Conservation (phyloP, 2,113 vertebrate genomes). For the Oreochromis aureus region DNA sequence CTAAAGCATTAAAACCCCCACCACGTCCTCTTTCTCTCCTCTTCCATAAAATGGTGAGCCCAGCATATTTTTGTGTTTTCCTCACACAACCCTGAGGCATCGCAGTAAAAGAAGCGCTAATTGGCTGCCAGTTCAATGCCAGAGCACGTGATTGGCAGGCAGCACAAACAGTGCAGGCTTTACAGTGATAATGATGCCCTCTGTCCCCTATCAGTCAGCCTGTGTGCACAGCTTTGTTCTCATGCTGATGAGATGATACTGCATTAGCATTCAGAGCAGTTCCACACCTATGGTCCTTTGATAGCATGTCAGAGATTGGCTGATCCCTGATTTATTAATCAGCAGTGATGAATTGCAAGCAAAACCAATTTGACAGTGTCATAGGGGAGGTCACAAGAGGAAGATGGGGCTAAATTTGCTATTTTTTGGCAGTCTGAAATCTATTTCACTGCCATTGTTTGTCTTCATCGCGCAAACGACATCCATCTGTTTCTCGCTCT, state of each 20-base stretch:
- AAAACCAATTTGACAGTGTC: conserved; percentile 17
- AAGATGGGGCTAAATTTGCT: not conserved
- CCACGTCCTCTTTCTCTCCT: not conserved
- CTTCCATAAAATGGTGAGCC: not conserved
- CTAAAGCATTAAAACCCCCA: not conserved
- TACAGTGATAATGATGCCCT: not conserved
- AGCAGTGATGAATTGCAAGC: conserved; percentile 30
- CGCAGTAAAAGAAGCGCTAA: conserved; percentile 4
- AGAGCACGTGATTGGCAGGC: conserved; percentile 4
- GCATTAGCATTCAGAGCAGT: conserved; percentile 35
- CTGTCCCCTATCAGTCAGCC: not conserved
- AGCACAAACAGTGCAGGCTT: not conserved
- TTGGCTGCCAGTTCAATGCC: conserved; percentile 12
- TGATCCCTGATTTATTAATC: conserved; percentile 14
- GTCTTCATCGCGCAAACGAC: conserved; percentile 28
- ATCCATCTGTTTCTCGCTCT: conserved; percentile 52
- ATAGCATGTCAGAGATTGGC: not conserved
- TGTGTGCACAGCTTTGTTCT: not conserved
- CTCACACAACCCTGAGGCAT: conserved; percentile 14
- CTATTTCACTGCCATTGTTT: not conserved
- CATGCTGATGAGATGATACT: not conserved
- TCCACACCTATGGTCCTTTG: not conserved
- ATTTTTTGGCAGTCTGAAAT: not conserved
- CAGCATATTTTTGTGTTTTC: conserved; percentile 10
- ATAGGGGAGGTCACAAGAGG: conserved; percentile 8